Evolutionary conservation across 1,140 invertebrate species (phyloP).

Genomic region (Trichonephila clavata): DNA sequence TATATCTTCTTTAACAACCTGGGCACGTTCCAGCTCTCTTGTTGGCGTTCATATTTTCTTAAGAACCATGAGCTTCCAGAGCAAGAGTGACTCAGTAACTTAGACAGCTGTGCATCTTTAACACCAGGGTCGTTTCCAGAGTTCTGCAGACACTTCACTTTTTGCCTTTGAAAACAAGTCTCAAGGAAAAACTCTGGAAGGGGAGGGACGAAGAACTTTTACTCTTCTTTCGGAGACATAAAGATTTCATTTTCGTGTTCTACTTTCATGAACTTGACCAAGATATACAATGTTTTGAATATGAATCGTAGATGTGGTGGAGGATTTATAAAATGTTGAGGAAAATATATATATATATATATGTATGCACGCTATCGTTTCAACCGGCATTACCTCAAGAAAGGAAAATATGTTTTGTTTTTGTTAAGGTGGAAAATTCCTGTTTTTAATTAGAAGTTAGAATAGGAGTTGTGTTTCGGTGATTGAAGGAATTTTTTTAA

Average conservation of each 20-base stretch:
- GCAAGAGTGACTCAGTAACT: constrained; percentile 14
- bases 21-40: constrained; percentile 21
- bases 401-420: not conserved
- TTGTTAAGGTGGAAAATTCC: not conserved
- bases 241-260: constrained; percentile 28
- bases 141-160: constrained; percentile 50
- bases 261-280: constrained; percentile 54
- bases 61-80: not conserved
- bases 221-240: not conserved
- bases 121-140: constrained; percentile 36
- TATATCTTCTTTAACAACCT: constrained; percentile 32
- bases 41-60: constrained; percentile 41
- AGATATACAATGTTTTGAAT: constrained; percentile 17
- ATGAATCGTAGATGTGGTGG: not conserved
- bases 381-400: not conserved
- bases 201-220: constrained; percentile 5
- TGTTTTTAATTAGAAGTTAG: not conserved
- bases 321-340: not conserved
- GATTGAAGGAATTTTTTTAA: too few species aligned
- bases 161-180: constrained; percentile 50
- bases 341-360: not conserved
- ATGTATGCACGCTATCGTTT: not conserved
- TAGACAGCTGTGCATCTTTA: constrained; percentile 58
- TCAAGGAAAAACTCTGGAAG: constrained; percentile 29
- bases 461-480: not conserved